phyloP scores from a whole-genome alignment of 2,113 vertebrate species.

The Myotis davidii region DNA sequence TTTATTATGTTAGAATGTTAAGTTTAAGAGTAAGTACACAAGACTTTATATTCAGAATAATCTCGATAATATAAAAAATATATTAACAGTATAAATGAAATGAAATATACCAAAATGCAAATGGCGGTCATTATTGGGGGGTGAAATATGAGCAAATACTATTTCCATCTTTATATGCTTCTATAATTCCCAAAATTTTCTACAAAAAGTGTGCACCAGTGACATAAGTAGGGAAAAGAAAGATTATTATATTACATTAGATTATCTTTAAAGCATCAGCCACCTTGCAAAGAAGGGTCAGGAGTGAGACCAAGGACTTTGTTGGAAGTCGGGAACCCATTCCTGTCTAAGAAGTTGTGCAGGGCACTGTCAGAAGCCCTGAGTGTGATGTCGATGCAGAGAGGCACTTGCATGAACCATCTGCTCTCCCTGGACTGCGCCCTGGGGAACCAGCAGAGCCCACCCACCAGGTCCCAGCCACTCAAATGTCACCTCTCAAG shows the following conservation, averaged over 20 bases:
- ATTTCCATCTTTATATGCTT: slow-evolving; percentile 15
- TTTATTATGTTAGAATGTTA: slow-evolving; percentile 32
- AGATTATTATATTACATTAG: slow-evolving; percentile 15
- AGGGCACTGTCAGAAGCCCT: too few relatives aligned
- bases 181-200: slow-evolving; percentile 39
- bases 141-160: not conserved
- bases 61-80: slow-evolving; percentile 24
- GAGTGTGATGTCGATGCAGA: not conserved
- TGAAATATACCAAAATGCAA: slow-evolving; percentile 41
- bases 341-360: not conserved
- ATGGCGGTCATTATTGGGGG: not conserved
- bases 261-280: slow-evolving; percentile 41
- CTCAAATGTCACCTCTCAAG: not conserved
- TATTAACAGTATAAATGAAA: slow-evolving; percentile 26
- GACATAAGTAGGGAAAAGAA: not conserved
- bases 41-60: slow-evolving; percentile 27
- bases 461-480: not conserved
- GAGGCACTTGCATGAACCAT: not conserved
- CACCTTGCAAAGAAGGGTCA: slow-evolving; percentile 29
- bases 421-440: not conserved
- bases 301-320: not conserved
- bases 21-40: slow-evolving; percentile 4
- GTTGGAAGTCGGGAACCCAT: not conserved
- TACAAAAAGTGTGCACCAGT: not conserved
- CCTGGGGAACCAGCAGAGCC: not conserved